phyloP scores from a whole-genome alignment of 1,140 invertebrate species.

The Colletes gigas region DNA sequence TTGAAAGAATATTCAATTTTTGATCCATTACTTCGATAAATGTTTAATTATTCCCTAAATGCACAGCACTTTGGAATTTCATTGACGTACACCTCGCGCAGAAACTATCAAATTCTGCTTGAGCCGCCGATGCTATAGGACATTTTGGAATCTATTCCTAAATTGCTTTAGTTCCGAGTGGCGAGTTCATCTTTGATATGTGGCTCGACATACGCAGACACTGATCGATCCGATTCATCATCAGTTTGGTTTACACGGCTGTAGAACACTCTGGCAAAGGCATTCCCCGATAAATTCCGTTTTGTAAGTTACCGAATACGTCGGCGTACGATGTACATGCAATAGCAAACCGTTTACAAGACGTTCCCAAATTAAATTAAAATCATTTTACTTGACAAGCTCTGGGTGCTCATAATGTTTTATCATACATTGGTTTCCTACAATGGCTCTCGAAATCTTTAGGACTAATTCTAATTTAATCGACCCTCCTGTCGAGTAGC shows the following conservation, averaged over 20 bases:
- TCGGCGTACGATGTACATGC: background rate
- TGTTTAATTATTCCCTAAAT: conserved; percentile 31
- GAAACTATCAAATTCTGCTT: conserved; percentile 38
- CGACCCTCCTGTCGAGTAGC: too few species aligned
- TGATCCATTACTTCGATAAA: background rate
- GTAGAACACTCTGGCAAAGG: conserved; percentile 20
- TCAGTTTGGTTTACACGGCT: conserved; percentile 33
- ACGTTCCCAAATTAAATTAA: background rate
- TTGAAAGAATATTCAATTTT: background rate
- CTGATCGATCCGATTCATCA: conserved; percentile 59
- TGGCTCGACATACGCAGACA: conserved; percentile 48
- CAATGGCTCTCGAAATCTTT: too few species aligned
- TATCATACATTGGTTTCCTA: too few species aligned
- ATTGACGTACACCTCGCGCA: background rate
- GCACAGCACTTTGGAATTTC: conserved; percentile 6
- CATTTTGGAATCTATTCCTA: conserved; percentile 50
- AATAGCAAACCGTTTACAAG: background rate
- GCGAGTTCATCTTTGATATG: conserved; percentile 57
- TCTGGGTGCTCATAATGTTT: background rate
- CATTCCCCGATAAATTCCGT: conserved; percentile 50
- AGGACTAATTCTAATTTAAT: too few species aligned
- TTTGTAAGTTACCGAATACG: conserved; percentile 18
- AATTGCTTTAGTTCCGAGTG: conserved; percentile 55
- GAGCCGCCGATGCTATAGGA: conserved; percentile 42
- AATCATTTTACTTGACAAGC: background rate